Evolutionary conservation across 2,888 invertebrate genomes (phyloP).

Genomic region (Nymphalis c-album): DNA sequence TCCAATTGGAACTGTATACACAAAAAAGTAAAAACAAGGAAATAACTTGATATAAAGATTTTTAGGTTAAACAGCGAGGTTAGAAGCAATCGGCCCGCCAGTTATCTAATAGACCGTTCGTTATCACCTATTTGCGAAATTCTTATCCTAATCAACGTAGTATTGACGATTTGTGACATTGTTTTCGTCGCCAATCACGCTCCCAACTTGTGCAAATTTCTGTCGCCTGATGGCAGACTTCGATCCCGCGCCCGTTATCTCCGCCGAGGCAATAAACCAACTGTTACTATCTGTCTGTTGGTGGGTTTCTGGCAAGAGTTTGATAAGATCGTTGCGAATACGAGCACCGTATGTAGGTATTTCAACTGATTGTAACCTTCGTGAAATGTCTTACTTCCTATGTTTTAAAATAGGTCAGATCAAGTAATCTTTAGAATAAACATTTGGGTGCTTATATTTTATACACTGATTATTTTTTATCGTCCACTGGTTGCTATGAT

Average conservation of each 20-base stretch:
- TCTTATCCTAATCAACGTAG: constrained; percentile 38
- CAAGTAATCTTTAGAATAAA: no score
- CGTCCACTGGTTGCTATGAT: no score
- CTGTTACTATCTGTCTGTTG: constrained; percentile 32
- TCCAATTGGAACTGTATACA: no score
- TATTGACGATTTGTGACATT: constrained; percentile 34
- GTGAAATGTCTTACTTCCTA: no score
- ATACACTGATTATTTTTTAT: no score
- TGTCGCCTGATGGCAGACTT: constrained; percentile 31
- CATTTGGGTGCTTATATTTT: no score
- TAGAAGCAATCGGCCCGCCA: background rate
- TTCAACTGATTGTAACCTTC: background rate
- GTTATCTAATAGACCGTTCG: constrained; percentile 5
- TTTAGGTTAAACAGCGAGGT: background rate
- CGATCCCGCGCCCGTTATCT: constrained; percentile 35
- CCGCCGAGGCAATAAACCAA: constrained; percentile 26
- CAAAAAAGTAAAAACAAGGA: no score
- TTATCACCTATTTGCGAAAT: constrained; percentile 24
- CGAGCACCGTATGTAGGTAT: background rate
- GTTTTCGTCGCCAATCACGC: constrained; percentile 38
- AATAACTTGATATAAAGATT: background rate
- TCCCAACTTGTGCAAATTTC: constrained; percentile 33
- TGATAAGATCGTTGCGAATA: constrained; percentile 19
- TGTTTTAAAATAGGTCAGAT: no score
- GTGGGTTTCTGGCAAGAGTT: constrained; percentile 18